phyloP scores from a whole-genome alignment of 2,888 invertebrate species.

The Caenorhabditis plicata region DNA sequence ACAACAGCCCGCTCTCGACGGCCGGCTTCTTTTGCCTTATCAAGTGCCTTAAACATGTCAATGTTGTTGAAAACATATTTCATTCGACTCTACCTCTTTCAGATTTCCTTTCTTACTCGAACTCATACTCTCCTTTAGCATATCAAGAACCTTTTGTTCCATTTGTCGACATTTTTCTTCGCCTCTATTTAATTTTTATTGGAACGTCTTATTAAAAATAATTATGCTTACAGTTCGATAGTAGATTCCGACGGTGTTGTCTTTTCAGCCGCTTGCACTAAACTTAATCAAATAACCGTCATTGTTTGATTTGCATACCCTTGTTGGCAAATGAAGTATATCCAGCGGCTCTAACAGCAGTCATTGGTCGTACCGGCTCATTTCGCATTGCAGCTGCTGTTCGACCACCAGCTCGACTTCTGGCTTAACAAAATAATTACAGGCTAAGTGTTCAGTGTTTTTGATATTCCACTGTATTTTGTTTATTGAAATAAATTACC shows the following conservation, averaged over 20 bases:
- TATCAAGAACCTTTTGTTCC: slow-evolving; percentile 83
- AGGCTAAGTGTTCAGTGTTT: no score
- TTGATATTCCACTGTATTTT: no score
- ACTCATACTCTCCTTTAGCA: slow-evolving; percentile 86
- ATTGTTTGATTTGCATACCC: slow-evolving; percentile 36
- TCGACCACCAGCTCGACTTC: slow-evolving; percentile 26
- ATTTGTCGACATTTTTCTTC: slow-evolving; percentile 87
- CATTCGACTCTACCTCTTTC: slow-evolving; percentile 19
- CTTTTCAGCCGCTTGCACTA: slow-evolving; percentile 37
- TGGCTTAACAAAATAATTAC: slow-evolving; percentile 1
- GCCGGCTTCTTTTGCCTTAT: slow-evolving; percentile 94
- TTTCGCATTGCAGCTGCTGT: slow-evolving; percentile 50
- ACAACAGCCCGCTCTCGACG: slow-evolving; percentile 86
- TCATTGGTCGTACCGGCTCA: slow-evolving; percentile 79
- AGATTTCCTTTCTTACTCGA: slow-evolving; percentile 72
- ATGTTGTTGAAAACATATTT: background rate
- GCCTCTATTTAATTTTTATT: slow-evolving; percentile 71
- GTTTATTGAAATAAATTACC: no score
- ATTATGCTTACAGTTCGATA: slow-evolving; percentile 6
- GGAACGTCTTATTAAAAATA: slow-evolving; percentile 60
- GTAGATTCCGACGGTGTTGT: slow-evolving; percentile 4
- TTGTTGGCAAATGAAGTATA: slow-evolving; percentile 77
- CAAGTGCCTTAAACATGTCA: slow-evolving; percentile 73
- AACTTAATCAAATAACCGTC: slow-evolving; percentile 4
- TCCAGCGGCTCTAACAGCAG: slow-evolving; percentile 92